Percentiles rank a stretch among this genome's conserved stretches.
These are phyloP conservation scores for Orthonevra nobilis DNA, from an alignment of 2,888 invertebrate species.

Conservation along the genomic window DNA sequence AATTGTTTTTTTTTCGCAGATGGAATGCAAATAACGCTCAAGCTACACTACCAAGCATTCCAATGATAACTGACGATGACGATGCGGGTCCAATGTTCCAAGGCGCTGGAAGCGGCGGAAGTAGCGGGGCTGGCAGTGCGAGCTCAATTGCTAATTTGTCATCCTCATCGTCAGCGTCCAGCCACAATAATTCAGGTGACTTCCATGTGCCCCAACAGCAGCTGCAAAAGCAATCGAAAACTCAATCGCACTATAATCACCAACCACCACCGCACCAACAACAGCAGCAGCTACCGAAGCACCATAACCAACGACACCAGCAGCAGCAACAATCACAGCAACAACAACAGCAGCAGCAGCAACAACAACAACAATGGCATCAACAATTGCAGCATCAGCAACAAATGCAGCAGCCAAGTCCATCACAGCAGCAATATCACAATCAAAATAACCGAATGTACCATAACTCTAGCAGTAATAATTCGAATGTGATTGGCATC, in stretches of 20 bases:
- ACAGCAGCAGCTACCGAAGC: slow-evolving; percentile 57
- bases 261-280: slow-evolving; percentile 71
- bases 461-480: slow-evolving; percentile 62
- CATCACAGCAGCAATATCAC: slow-evolving; percentile 68
- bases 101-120: slow-evolving; percentile 73
- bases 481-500: slow-evolving; percentile 53
- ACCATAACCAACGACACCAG: slow-evolving; percentile 59
- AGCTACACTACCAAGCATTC: slow-evolving; percentile 87
- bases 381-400: slow-evolving; percentile 71
- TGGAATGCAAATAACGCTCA: slow-evolving; percentile 85
- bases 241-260: slow-evolving; percentile 73
- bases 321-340: slow-evolving; percentile 63
- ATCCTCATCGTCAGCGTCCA: slow-evolving; percentile 72
- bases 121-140: slow-evolving; percentile 68
- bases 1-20: slow-evolving; percentile 76
- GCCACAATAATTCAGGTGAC: slow-evolving; percentile 73
- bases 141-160: slow-evolving; percentile 71
- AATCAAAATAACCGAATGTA: slow-evolving; percentile 67
- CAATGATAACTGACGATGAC: slow-evolving; percentile 88
- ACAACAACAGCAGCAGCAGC: slow-evolving; percentile 71
- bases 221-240: slow-evolving; percentile 73
- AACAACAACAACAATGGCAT: slow-evolving; percentile 73
- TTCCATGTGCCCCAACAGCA: slow-evolving; percentile 72
- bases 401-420: slow-evolving; percentile 51
- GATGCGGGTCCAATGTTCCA: slow-evolving; percentile 75